A percentile compares a stretch with the other conserved stretches of the same genome.
These are phyloP conservation scores for Cavia aperea DNA, from an alignment of 2,113 vertebrate species.

Conservation along the genomic window DNA sequence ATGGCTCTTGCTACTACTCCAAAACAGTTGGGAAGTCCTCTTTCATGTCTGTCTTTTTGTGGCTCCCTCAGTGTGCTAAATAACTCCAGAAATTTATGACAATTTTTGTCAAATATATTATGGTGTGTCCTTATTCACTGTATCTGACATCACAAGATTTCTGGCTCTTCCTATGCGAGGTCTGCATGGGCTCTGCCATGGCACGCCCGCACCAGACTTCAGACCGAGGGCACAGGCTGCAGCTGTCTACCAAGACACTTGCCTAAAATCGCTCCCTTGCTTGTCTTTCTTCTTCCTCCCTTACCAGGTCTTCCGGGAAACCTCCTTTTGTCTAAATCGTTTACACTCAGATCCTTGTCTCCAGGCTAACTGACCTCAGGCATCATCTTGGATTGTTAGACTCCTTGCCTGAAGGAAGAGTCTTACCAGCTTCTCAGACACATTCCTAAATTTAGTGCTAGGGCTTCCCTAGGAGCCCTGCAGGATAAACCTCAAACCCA, in stretches of 20 bases:
- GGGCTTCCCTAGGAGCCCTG: neutral
- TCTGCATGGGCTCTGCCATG: neutral
- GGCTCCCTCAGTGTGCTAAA: neutral
- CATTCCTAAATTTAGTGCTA: neutral
- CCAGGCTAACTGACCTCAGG: neutral
- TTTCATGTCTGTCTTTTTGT: neutral
- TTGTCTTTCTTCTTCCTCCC: neutral
- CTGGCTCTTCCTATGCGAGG: neutral
- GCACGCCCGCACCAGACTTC: neutral
- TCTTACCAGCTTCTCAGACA: neutral
- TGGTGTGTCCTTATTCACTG: neutral
- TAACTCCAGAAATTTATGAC: neutral
- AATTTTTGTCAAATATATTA: neutral
- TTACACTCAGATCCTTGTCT: neutral
- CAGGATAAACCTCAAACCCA: neutral
- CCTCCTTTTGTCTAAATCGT: neutral
- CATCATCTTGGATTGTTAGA: neutral
- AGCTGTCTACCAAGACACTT: neutral
- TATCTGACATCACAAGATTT: neutral
- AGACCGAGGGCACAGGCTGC: neutral
- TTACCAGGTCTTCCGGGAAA: neutral
- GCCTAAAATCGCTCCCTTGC: neutral
- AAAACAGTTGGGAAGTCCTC: neutral
- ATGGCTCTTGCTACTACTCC: neutral
- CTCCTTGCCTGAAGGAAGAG: neutral